Conservation (phyloP, 37 sponge, comb jelly and placozoan species). For the Aplysina aerophoba region DNA sequence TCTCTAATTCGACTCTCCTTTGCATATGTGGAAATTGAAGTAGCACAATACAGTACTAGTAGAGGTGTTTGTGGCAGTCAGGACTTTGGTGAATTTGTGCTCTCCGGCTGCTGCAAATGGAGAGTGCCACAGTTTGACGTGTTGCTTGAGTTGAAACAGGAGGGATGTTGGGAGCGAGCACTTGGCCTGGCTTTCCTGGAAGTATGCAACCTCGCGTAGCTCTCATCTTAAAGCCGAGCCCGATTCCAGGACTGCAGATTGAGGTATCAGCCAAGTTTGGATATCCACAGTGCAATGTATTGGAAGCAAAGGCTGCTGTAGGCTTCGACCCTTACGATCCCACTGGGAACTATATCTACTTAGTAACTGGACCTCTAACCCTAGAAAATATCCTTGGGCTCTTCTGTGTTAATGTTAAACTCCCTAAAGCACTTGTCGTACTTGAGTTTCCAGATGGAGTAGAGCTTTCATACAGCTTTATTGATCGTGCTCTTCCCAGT, state of each 20-base stretch:
- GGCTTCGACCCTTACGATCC: constrained; percentile 28
- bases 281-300: neutral
- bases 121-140: constrained; percentile 8
- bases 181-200: constrained; percentile 15
- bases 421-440: constrained; percentile 25
- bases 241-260: constrained; percentile 37
- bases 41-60: neutral
- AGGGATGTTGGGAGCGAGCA: constrained; percentile 37
- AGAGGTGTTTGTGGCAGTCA: constrained; percentile 18
- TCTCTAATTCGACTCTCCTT: neutral
- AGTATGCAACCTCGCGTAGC: constrained; percentile 23
- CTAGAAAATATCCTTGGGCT: constrained; percentile 15
- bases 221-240: constrained; percentile 4
- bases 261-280: constrained; percentile 29
- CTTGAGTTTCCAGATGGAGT: constrained; percentile 42
- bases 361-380: neutral
- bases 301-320: constrained; percentile 5
- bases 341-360: constrained; percentile 35
- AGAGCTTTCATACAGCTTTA: constrained; percentile 8
- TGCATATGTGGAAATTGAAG: constrained; percentile 21
- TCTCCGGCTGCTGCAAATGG: neutral
- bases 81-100: neutral
- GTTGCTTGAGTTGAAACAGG: constrained; percentile 19
- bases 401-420: constrained; percentile 17
- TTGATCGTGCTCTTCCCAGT: constrained; percentile 1